phyloP scores from a whole-genome alignment of 1,140 invertebrate species.

The Bombyx mori region DNA sequence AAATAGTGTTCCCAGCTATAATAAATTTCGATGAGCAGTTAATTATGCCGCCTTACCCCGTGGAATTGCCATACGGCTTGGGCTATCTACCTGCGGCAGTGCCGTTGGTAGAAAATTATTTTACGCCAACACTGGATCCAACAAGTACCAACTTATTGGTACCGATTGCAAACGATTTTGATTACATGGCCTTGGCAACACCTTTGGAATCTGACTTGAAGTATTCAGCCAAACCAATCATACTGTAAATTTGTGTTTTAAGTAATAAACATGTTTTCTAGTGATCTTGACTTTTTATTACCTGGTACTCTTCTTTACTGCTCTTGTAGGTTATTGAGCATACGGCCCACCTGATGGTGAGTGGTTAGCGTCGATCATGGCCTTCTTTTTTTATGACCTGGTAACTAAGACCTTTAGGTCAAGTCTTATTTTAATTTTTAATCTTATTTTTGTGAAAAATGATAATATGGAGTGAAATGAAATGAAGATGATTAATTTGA shows the following conservation, averaged over 20 bases:
- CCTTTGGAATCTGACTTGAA: constrained; percentile 14
- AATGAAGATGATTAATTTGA: too few relatives aligned
- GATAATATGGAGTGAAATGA: too few relatives aligned
- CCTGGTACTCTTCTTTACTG: too few relatives aligned
- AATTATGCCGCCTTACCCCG: constrained; percentile 13
- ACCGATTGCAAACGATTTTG: constrained; percentile 11
- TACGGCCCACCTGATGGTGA: too few relatives aligned
- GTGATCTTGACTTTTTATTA: too few relatives aligned
- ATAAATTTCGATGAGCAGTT: constrained; percentile 4
- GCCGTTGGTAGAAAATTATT: constrained; percentile 12
- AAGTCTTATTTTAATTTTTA: too few relatives aligned
- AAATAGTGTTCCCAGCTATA: too few relatives aligned
- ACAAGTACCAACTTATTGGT: constrained; percentile 7
- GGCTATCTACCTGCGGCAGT: constrained; percentile 15
- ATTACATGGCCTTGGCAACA: constrained; percentile 12
- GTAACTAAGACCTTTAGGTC: too few relatives aligned
- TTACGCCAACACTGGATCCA: constrained; percentile 6
- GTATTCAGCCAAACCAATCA: constrained; percentile 16
- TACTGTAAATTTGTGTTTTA: constrained; percentile 11
- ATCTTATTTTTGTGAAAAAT: too few relatives aligned
- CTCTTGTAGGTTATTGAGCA: too few relatives aligned
- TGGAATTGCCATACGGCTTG: constrained; percentile 17
- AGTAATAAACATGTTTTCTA: neutral
- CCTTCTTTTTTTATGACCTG: too few relatives aligned
- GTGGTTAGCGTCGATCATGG: too few relatives aligned